A percentile compares a stretch with the other conserved stretches of the same genome.
Evolutionary conservation across 2,113 vertebrate species (phyloP).

Genomic region (Lamprologus lemairii): DNA sequence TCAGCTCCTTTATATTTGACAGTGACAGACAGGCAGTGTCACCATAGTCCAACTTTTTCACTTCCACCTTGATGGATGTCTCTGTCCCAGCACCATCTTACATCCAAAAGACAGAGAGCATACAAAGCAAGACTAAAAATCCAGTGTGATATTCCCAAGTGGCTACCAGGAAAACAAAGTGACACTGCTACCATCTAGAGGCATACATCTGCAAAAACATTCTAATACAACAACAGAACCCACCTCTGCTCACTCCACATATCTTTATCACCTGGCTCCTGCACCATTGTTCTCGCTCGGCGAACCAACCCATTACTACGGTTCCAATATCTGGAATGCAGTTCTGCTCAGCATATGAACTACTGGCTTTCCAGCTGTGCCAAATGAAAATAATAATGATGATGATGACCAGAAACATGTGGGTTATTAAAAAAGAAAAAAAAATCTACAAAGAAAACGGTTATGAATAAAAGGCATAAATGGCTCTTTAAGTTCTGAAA

Average conservation of each 20-base stretch:
- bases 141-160: not conserved
- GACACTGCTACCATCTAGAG: conserved; percentile 57
- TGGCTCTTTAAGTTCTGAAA: conserved; percentile 11
- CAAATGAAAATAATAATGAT: conserved; percentile 15
- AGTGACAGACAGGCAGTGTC: conserved; percentile 55
- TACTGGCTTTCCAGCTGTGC: conserved; percentile 36
- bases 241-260: conserved; percentile 62
- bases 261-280: conserved; percentile 67
- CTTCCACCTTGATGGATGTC: conserved; percentile 57
- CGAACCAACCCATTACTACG: conserved; percentile 59
- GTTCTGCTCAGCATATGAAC: conserved; percentile 55
- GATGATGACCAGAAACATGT: conserved; percentile 25
- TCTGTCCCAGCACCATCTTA: not conserved
- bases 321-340: conserved; percentile 66
- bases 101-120: not conserved
- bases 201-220: not conserved
- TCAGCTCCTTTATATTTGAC: conserved; percentile 47
- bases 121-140: not conserved
- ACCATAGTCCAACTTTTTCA: conserved; percentile 66
- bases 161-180: not conserved
- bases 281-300: conserved; percentile 60
- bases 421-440: conserved; percentile 4
- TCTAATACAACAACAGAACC: not conserved
- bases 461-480: conserved; percentile 12
- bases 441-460: conserved; percentile 6